Percentiles rank a stretch among this genome's conserved stretches.
Evolutionary conservation across 2,888 invertebrate species (phyloP).

Genomic region (Bhutanitis thaidina): DNA sequence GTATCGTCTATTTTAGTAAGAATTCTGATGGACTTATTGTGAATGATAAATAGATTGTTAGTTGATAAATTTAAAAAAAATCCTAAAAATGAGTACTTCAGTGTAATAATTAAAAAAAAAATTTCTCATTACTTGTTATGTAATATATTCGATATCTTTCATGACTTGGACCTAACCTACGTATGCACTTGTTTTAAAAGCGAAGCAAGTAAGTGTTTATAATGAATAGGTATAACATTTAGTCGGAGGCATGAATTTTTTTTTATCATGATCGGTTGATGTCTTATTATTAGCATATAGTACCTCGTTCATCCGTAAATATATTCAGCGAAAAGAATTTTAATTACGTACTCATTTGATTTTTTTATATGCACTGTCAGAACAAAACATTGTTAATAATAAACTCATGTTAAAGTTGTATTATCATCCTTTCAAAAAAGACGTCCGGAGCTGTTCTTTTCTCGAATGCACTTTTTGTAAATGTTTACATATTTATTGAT

Average conservation of each 20-base stretch:
- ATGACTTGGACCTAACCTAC: conserved; percentile 32
- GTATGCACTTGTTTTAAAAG: conserved; percentile 53
- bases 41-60: too few species aligned
- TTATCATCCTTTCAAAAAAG: conserved; percentile 23
- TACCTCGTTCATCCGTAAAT: conserved; percentile 51
- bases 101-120: too few species aligned
- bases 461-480: conserved; percentile 30
- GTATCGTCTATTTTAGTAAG: too few species aligned
- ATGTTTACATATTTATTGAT: conserved; percentile 49
- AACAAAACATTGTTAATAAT: conserved; percentile 1
- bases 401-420: conserved; percentile 2
- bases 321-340: conserved; percentile 66
- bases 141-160: too few species aligned
- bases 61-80: too few species aligned
- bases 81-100: too few species aligned
- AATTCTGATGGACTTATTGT: too few species aligned
- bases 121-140: too few species aligned
- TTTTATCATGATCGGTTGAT: conserved; percentile 65
- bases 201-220: conserved; percentile 70
- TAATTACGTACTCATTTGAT: conserved; percentile 38
- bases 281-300: conserved; percentile 60
- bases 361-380: conserved; percentile 16
- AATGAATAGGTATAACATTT: conserved; percentile 71
- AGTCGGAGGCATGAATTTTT: conserved; percentile 55
- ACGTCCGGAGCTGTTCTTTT: conserved; percentile 26